A percentile compares a stretch with the other conserved stretches of the same genome.
Conservation (phyloP, 2,888 invertebrate genomes). For the Lomographa bimaculata region DNA sequence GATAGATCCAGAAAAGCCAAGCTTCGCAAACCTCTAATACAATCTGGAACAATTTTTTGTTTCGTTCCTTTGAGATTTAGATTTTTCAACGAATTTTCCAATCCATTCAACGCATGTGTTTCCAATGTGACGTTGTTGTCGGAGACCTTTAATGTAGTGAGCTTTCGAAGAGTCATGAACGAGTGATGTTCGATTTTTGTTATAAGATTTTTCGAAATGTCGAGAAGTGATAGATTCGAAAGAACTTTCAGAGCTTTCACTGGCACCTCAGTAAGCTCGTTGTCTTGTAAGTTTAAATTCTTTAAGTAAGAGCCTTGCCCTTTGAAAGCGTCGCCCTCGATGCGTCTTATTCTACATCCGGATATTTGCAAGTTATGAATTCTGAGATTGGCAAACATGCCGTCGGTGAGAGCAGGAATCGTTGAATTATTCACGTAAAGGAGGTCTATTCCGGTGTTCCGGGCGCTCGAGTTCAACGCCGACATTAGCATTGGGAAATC, state of each 20-base stretch:
- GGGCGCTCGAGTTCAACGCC: conserved; percentile 88
- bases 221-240: conserved; percentile 89
- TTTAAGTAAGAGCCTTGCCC: conserved; percentile 92
- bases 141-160: conserved; percentile 92
- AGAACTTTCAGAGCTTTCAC: conserved; percentile 87
- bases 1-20: conserved; percentile 95
- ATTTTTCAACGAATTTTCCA: conserved; percentile 93
- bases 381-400: conserved; percentile 87
- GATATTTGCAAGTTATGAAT: conserved; percentile 94
- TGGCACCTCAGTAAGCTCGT: conserved; percentile 91
- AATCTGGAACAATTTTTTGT: conserved; percentile 91
- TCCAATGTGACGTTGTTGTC: conserved; percentile 93
- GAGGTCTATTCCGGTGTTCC: conserved; percentile 89
- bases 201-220: conserved; percentile 93
- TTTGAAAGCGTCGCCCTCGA: conserved; percentile 89
- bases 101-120: conserved; percentile 88
- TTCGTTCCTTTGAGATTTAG: conserved; percentile 94
- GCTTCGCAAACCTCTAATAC: conserved; percentile 89
- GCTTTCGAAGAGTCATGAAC: conserved; percentile 87
- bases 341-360: conserved; percentile 88
- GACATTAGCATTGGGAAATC: conserved; percentile 89
- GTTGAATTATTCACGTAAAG: conserved; percentile 95
- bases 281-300: conserved; percentile 93
- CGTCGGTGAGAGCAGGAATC: conserved; percentile 86
- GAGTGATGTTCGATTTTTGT: conserved; percentile 88